A percentile compares a stretch with the other conserved stretches of the same genome.
Conservation (phyloP, 2,113 vertebrate species). For the Otis tarda region DNA sequence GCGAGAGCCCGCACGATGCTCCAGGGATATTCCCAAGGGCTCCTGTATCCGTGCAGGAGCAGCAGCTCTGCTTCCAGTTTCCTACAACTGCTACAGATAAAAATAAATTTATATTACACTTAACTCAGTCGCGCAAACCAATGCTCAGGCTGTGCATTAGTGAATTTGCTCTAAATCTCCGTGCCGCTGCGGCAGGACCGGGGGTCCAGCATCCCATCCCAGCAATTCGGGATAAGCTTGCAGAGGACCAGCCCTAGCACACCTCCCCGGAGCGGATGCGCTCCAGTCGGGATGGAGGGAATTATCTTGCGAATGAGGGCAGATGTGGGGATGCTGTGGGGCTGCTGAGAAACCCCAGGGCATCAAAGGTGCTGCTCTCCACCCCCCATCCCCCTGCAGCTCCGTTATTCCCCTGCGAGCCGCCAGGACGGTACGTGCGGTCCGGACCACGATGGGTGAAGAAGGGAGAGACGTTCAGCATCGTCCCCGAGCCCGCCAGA, state of each 20-base stretch:
- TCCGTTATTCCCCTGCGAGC: not conserved
- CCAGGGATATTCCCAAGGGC: not conserved
- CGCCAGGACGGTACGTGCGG: rapidly evolving
- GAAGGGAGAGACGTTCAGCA: not conserved
- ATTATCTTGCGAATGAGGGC: not conserved
- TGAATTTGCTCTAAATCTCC: not conserved
- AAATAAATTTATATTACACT: no score
- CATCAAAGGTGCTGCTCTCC: not conserved
- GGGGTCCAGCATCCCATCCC: not conserved
- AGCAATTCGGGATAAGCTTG: rapidly evolving
- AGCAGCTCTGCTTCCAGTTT: not conserved
- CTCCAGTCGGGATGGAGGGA: not conserved
- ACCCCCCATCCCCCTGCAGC: not conserved
- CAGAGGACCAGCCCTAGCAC: not conserved
- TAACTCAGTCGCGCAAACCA: not conserved
- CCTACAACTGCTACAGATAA: not conserved
- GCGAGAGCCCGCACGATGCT: rapidly evolving
- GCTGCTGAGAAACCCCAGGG: not conserved
- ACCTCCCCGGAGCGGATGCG: rapidly evolving
- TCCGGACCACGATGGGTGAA: rapidly evolving
- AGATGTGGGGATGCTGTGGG: not conserved
- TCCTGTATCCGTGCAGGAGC: not conserved
- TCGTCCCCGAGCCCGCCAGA: rapidly evolving
- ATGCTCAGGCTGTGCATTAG: not conserved
- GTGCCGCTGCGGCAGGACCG: not conserved